These are phyloP conservation scores for Periplaneta americana DNA, from an alignment of 1,140 invertebrate species.

Conservation along the genomic window DNA sequence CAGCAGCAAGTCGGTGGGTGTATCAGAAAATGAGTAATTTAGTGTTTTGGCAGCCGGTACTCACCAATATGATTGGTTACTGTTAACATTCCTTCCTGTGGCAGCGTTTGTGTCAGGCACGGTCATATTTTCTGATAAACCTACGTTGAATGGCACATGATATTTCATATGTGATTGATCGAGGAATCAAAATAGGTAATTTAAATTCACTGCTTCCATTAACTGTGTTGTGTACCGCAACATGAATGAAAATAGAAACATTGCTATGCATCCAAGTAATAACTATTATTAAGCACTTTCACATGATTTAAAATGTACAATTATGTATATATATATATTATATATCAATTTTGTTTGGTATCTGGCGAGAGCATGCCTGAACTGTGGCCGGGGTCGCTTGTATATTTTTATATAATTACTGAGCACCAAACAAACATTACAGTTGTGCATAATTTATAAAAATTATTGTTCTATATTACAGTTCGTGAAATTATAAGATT, in stretches of 20 bases:
- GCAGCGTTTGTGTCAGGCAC: not conserved
- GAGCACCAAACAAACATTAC: not conserved
- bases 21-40: not conserved
- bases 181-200: not conserved
- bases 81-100: not conserved
- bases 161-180: conserved; percentile 1
- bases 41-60: not conserved
- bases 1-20: not conserved
- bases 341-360: not conserved
- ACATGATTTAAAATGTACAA: conserved; percentile 1
- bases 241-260: not conserved
- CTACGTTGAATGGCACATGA: not conserved
- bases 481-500: not conserved
- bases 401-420: conserved; percentile 4
- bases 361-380: not conserved
- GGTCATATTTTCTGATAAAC: not conserved
- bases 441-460: not conserved
- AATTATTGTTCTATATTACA: not conserved
- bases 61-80: too few species aligned
- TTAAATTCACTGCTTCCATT: conserved; percentile 13
- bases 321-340: not conserved
- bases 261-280: conserved; percentile 14
- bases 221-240: conserved; percentile 2
- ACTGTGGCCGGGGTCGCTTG: not conserved
- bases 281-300: conserved; percentile 3